Conservation (phyloP, 1,140 invertebrate genomes). For the Drosophila suzukii region DNA sequence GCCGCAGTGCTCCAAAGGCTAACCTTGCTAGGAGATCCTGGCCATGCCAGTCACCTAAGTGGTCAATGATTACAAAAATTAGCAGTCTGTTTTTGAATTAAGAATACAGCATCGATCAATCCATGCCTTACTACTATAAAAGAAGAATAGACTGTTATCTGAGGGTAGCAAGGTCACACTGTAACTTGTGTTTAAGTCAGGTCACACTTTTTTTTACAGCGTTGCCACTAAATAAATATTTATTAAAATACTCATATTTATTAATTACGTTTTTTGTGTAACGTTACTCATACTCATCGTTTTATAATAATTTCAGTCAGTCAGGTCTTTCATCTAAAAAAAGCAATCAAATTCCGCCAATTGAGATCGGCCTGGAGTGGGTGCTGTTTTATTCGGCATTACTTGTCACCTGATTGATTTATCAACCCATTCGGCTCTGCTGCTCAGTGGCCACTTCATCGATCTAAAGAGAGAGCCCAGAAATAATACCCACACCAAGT, state of each 20-base stretch:
- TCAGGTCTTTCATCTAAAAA: too few species aligned
- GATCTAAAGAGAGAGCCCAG: slow-evolving; percentile 1
- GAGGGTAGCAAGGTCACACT: not conserved
- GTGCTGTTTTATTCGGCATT: slow-evolving; percentile 7
- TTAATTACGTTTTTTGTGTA: too few species aligned
- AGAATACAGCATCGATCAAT: too few species aligned
- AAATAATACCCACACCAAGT: not conserved
- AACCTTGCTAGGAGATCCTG: not conserved
- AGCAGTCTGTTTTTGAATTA: too few species aligned
- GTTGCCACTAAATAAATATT: too few species aligned
- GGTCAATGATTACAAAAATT: not conserved
- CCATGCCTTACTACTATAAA: too few species aligned
- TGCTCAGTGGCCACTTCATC: slow-evolving; percentile 13
- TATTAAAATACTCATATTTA: too few species aligned
- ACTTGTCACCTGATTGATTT: slow-evolving; percentile 42
- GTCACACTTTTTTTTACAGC: not conserved
- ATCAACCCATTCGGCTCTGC: slow-evolving; percentile 10
- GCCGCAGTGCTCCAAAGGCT: not conserved
- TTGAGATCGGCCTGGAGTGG: slow-evolving; percentile 1
- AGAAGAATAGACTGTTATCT: not conserved
- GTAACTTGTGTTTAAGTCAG: not conserved
- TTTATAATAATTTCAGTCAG: too few species aligned
- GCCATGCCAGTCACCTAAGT: not conserved
- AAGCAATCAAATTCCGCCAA: not conserved
- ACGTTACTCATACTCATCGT: too few species aligned